Evolutionary conservation across 2,888 invertebrate genomes (phyloP), one percentile per base, ranked within the genome.

Genomic region (Phyllotreta cruciferae): DNA sequence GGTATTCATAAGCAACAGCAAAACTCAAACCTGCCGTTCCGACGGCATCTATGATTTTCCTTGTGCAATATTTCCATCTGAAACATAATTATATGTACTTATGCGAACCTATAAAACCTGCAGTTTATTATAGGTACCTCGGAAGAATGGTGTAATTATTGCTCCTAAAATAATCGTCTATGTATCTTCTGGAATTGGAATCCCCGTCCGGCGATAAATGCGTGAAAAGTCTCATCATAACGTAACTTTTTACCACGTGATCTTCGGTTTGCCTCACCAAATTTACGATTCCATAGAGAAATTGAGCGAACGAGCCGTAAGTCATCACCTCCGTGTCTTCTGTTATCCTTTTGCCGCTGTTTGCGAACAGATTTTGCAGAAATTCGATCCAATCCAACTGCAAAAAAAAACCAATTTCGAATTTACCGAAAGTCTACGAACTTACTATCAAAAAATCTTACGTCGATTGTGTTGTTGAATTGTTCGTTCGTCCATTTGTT

Each of bases 311-410:
- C 9, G 50, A 52, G 2, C 36, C 13, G 24, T 67, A 56, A 36
- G 62, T 62, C 34, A 77, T 62, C 1, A 81, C 64, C 55, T 68
- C 69, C 1, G 75, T 75, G 3, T 74, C 66, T 10, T 73, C 71
- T 1, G 70, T 73, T 7, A 81, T 71, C 13, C 70, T 67, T 0
- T 74, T 72, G 0, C 75, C 76, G 0, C 80, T 67, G 41, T 73
- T 74, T 35, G 72, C 67, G 56, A 80, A 76, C 1, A 76, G 68
- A 6, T 63, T 66, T 14, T 75, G 72, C 8, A 81, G 63, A 61
- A 78, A 82, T n/a, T 77, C 74, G 6, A 80, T 60, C 81, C 81
- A 81, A 54, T 80, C 73, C 41, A 81, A 64, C 81, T 81, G 61
- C 45, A 73, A 76, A 64, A 41, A 36, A 11, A 49, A 53, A n/a